Percentiles rank a stretch among this genome's conserved stretches.
phyloP scores from a whole-genome alignment of 1,140 invertebrate species.

The Drosophila obscura region DNA sequence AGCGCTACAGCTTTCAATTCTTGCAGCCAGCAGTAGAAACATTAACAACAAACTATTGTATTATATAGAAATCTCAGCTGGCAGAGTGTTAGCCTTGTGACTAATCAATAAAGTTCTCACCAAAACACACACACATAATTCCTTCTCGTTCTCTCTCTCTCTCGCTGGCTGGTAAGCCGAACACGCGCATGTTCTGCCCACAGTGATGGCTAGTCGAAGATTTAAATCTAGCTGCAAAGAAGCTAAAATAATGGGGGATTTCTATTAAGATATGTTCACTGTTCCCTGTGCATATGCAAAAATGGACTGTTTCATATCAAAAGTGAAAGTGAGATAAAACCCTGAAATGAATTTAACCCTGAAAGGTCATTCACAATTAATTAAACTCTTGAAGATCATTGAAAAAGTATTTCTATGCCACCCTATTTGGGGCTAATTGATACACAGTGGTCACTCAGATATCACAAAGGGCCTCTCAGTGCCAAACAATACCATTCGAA shows the following conservation, averaged over 20 bases:
- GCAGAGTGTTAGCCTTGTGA: constrained; percentile 66
- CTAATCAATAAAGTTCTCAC: constrained; percentile 79
- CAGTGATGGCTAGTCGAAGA: constrained; percentile 19
- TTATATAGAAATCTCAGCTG: constrained; percentile 47
- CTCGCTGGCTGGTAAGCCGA: constrained; percentile 27
- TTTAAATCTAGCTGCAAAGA: constrained; percentile 18
- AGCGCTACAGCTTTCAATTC: not conserved
- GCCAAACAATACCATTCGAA: no score
- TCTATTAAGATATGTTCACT: no score
- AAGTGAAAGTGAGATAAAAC: no score
- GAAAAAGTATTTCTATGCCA: no score
- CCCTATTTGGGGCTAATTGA: no score
- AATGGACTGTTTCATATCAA: not conserved
- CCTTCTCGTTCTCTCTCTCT: constrained; percentile 1
- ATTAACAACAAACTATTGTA: constrained; percentile 14
- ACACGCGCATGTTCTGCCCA: constrained; percentile 42
- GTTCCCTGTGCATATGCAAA: no score
- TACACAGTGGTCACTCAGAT: no score
- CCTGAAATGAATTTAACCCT: no score
- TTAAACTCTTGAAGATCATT: no score
- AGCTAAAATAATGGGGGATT: constrained; percentile 8
- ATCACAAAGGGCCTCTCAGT: no score
- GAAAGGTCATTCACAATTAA: no score
- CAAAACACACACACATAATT: constrained; percentile 11
- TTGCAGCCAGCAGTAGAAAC: not conserved